phyloP scores from a whole-genome alignment of 2,888 invertebrate genomes.

The Drosophila longiperda region DNA sequence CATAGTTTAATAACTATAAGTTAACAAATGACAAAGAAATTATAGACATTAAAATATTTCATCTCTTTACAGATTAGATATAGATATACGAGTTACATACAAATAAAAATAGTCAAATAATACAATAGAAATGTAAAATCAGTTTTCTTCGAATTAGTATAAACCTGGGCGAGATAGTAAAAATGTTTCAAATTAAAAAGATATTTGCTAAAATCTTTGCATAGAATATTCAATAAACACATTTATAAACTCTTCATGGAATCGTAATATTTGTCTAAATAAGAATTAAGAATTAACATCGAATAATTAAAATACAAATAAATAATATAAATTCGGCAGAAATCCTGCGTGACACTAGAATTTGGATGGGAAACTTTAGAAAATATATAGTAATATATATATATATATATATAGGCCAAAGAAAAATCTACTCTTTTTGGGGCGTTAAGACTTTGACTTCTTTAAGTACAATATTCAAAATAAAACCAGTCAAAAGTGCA shows the following conservation, averaged over 20 bases:
- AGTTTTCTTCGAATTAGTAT: not conserved
- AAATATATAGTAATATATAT: not conserved
- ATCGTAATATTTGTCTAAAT: not conserved
- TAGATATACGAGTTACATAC: too few relatives aligned
- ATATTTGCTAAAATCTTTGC: not conserved
- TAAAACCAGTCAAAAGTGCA: constrained; percentile 35
- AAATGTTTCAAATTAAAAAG: not conserved
- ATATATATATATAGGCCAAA: not conserved
- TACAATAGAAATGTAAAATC: not conserved
- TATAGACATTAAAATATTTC: not conserved
- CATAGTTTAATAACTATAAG: not conserved
- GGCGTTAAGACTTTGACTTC: not conserved
- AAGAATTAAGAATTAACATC: not conserved
- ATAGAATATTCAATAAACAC: not conserved
- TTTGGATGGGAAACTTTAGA: constrained; percentile 2
- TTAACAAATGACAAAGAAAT: not conserved
- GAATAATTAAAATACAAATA: not conserved
- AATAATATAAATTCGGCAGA: not conserved
- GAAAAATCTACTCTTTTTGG: not conserved
- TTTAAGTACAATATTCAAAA: not conserved
- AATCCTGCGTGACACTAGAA: constrained; percentile 2
- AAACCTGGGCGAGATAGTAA: not conserved
- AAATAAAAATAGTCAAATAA: not conserved
- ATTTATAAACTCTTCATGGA: not conserved
- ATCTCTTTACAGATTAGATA: not conserved